Conservation (phyloP, 2,797 vertebrate species). For the Bovichtus diacanthus region DNA sequence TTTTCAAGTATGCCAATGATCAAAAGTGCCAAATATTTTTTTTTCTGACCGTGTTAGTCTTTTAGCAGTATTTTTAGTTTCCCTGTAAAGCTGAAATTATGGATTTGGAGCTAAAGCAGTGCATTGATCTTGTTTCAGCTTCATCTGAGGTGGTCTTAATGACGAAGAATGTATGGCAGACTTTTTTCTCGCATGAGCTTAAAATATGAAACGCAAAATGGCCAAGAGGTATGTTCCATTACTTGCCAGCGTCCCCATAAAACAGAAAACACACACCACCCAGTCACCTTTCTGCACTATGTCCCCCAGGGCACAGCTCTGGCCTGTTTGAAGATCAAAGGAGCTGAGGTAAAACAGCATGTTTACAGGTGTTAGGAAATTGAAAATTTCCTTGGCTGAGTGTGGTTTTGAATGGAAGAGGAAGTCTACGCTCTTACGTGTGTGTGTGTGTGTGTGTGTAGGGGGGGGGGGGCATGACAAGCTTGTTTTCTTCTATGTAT, state of each 20-base stretch:
- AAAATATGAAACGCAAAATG: slow-evolving; percentile 65
- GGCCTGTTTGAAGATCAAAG: slow-evolving; percentile 86
- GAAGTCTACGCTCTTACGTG: slow-evolving; percentile 39
- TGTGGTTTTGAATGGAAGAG: slow-evolving; percentile 62
- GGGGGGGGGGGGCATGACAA: not conserved
- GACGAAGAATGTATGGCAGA: not conserved
- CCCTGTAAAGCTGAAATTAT: not conserved
- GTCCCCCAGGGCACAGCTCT: slow-evolving; percentile 74
- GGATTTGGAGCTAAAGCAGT: not conserved
- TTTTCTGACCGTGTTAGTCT: not conserved
- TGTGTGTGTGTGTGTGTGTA: slow-evolving; percentile 17
- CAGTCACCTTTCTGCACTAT: slow-evolving; percentile 72
- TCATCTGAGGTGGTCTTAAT: slow-evolving; percentile 19
- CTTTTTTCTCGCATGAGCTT: slow-evolving; percentile 37
- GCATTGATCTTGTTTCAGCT: not conserved
- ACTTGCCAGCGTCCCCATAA: slow-evolving; percentile 72
- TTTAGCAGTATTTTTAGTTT: not conserved
- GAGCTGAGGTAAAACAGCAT: slow-evolving; percentile 77
- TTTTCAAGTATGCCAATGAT: not conserved
- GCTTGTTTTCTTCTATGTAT: not conserved
- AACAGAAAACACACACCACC: slow-evolving; percentile 73
- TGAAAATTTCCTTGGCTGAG: slow-evolving; percentile 81
- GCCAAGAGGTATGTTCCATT: slow-evolving; percentile 72
- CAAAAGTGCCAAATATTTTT: slow-evolving; percentile 6
- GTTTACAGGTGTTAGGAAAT: slow-evolving; percentile 86